Base-by-base conservation (phyloP, 2,113 vertebrate species). In the Mionectes macconnelli region DNA sequence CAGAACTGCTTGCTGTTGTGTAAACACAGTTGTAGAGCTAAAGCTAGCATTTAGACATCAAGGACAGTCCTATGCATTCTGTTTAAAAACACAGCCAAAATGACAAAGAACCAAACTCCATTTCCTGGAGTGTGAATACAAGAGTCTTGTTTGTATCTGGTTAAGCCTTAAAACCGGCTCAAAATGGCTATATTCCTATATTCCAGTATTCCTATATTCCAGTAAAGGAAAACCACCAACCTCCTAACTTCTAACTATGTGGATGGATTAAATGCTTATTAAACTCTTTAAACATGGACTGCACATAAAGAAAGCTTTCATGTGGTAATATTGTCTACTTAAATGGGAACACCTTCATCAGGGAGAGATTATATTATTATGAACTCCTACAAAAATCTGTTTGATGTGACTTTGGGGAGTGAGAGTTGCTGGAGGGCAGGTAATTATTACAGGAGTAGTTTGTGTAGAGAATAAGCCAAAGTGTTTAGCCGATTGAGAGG, bases 151-250 rank as follows among this genome's bases (percentile, higher is more conserved):
- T 73, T 60, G 8, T 27, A 50, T 39, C 25, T 75, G 39, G 6
- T 59, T 91, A 63, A 74, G 45, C 39, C 37, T 81, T 70, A 75
- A 56, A 93, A 40, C 24, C 37, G 28, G 19, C 62, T 93, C 27
- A 24, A 24, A 78, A 25, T 5, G 0, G 22, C 10, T n/a, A n/a
- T n/a, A n/a, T 31, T 55, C 30, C 12, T 24, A 1, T 22, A 2
- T 31, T 42, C 27, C 28, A 15, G 12, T 25, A 8, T 31, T 55
- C 30, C 12, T 24, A 1, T 22, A 2, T 31, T 42, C 27, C 28
- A 15, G 12, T 25, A 8, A 37, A 49, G 49, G 39, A 49, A 30
- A 44, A 70, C 22, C 1, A 1, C 37, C 44, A 35, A 39, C 2
- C 9, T 6, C 21, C 7, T 12, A 8, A 22, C 12, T 35, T 44